Evolutionary conservation across 2,888 invertebrate species (phyloP).

Genomic region (Isoperla grammatica): DNA sequence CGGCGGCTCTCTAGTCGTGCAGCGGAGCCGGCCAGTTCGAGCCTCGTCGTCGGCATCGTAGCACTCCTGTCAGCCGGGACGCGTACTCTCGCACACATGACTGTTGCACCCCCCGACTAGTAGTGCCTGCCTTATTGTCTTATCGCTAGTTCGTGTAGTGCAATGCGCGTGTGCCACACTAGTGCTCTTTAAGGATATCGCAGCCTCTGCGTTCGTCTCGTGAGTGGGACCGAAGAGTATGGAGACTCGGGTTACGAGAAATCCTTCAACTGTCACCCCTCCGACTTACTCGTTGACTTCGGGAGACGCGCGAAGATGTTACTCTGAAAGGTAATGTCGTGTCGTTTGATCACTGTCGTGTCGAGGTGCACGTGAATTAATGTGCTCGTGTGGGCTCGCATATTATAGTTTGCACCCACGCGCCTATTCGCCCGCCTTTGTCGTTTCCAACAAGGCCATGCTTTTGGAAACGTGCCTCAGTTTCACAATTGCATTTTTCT

Average conservation of each 20-base stretch:
- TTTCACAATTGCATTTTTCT: no score
- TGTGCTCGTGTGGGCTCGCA: no score
- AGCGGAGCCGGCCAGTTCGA: constrained; percentile 2
- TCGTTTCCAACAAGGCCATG: no score
- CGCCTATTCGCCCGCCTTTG: no score
- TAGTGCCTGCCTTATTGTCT: not conserved
- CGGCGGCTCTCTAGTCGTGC: not conserved
- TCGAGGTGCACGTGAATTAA: no score
- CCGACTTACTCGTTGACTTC: not conserved
- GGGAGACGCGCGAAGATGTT: constrained; percentile 13
- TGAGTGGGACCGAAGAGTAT: not conserved
- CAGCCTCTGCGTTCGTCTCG: not conserved
- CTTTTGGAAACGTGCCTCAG: no score
- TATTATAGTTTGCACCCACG: not conserved
- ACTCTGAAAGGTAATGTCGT: constrained; percentile 18
- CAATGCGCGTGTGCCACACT: not conserved
- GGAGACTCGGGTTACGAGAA: constrained; percentile 14
- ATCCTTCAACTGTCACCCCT: constrained; percentile 7
- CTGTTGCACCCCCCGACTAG: no score
- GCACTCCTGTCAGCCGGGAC: not conserved
- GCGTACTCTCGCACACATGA: no score
- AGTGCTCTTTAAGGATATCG: not conserved
- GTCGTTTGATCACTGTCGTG: no score
- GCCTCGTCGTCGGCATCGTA: not conserved
- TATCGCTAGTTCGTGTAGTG: not conserved